Conservation (phyloP, 2,888 invertebrate species). For the Lithophane semibrunnea region DNA sequence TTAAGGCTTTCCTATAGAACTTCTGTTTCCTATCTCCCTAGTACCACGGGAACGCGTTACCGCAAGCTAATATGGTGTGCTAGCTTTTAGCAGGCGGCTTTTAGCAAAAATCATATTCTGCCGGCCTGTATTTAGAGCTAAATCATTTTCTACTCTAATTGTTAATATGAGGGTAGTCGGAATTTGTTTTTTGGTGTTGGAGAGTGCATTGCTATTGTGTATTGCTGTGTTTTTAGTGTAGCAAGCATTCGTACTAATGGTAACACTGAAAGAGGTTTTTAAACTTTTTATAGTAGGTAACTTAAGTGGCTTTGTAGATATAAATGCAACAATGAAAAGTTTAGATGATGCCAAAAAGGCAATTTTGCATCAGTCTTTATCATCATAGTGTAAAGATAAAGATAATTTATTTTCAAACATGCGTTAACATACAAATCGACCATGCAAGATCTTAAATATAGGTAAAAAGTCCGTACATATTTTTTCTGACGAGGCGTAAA, state of each 20-base stretch:
- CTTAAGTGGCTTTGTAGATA: neutral
- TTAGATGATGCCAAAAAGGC: neutral
- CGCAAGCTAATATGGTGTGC: slow-evolving; percentile 70
- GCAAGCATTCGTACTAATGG: neutral
- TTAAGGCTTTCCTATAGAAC: neutral
- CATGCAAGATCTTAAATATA: too few relatives aligned
- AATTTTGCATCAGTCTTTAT: neutral
- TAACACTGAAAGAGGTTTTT: neutral
- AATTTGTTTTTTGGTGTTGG: neutral
- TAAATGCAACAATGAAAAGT: neutral
- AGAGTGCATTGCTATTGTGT: neutral
- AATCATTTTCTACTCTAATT: slow-evolving; percentile 55
- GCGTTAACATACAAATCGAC: too few relatives aligned
- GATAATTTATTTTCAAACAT: too few relatives aligned
- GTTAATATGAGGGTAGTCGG: slow-evolving; percentile 32
- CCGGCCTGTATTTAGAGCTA: slow-evolving; percentile 55
- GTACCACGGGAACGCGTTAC: slow-evolving; percentile 51
- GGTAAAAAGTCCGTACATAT: too few relatives aligned
- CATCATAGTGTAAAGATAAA: neutral
- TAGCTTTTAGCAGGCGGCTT: slow-evolving; percentile 75
- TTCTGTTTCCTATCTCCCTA: slow-evolving; percentile 32
- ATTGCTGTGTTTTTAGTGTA: slow-evolving; percentile 5
- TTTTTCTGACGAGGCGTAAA: too few relatives aligned
- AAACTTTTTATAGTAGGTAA: neutral
- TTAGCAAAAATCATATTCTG: slow-evolving; percentile 74